Base-by-base conservation (phyloP, 1,140 invertebrate genomes). In the Mactra quadrangularis region DNA sequence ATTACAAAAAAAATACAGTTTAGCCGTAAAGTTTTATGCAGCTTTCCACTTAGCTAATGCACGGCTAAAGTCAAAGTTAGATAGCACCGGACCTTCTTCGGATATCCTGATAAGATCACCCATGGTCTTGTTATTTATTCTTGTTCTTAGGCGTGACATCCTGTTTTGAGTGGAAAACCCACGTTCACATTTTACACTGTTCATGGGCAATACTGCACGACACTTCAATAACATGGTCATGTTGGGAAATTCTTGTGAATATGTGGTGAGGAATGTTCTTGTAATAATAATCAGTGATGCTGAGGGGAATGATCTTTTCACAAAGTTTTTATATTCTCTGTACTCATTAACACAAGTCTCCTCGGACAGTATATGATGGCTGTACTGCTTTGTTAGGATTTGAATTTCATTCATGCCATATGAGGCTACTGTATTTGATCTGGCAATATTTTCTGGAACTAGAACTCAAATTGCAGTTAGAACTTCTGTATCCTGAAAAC, bases 121-220 rank as follows among this genome's bases (percentile, higher is more conserved):
- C 13, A 55, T 22, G 2, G 68, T 72, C 52, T 53, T 55, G 38
- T n/a, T 33, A 9, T 55, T 72, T 9, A 72, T 52, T 1, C 25
- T 31, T 53, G 68, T 72, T n/a, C 68, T 29, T 15, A 15, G 13
- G 15, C 22, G 52, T 15, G 29, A 53, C 1, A 72, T 72, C 2
- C 50, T 22, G 45, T 70, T 70, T 25, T 70, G 66, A 17, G 66
- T 70, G 11, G 15, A 19, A 70, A 70, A 70, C 22, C 68, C 68
- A 27, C 68, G 47, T 35, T 72, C 68, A 72, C 68, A 72, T 33
- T 72, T 25, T 3, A 72, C 68, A 53, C 50, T 72, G 7, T 25
- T 53, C 68, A 72, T 55, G 4, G 68, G 68, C 13, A 72, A 19
- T 3, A 72, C 47, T 25, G 29, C 17, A 72, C 68, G 53, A 33